These are phyloP conservation scores for Hippocampus kuda DNA, from an alignment of 2,797 vertebrate genomes.

Conservation along the genomic window DNA sequence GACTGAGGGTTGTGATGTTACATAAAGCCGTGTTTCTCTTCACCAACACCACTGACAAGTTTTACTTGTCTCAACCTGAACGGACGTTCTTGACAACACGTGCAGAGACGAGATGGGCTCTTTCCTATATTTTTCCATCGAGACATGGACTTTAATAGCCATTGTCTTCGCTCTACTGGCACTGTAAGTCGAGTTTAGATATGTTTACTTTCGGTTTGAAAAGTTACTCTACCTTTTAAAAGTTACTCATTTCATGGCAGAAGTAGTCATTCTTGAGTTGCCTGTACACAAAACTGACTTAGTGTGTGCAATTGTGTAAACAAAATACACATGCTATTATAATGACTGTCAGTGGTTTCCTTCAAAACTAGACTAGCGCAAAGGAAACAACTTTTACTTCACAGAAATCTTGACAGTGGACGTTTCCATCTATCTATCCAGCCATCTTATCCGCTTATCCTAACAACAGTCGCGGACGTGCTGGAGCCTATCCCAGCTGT, in stretches of 20 bases:
- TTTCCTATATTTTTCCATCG: conserved; percentile 41
- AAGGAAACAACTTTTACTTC: background rate
- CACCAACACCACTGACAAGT: background rate
- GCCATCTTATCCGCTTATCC: too few relatives aligned
- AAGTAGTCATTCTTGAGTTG: background rate
- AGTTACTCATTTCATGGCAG: background rate
- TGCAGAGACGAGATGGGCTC: conserved; percentile 22
- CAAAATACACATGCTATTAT: background rate
- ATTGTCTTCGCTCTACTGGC: conserved; percentile 38
- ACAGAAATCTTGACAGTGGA: background rate
- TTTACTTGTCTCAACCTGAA: background rate
- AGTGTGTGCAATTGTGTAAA: background rate
- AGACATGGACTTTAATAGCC: conserved; percentile 53
- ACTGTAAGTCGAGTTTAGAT: conserved; percentile 38
- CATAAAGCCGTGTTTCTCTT: background rate
- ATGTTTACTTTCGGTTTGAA: background rate
- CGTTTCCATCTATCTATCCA: too few relatives aligned
- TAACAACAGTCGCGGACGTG: too few relatives aligned
- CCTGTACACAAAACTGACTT: background rate
- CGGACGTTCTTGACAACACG: background rate
- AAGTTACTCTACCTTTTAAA: too few relatives aligned
- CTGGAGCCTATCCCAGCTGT: too few relatives aligned
- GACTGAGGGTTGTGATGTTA: background rate
- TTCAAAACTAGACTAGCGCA: background rate
- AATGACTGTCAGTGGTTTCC: background rate